phyloP scores from a whole-genome alignment of 1,140 invertebrate genomes.

The Drosophila melanica region DNA sequence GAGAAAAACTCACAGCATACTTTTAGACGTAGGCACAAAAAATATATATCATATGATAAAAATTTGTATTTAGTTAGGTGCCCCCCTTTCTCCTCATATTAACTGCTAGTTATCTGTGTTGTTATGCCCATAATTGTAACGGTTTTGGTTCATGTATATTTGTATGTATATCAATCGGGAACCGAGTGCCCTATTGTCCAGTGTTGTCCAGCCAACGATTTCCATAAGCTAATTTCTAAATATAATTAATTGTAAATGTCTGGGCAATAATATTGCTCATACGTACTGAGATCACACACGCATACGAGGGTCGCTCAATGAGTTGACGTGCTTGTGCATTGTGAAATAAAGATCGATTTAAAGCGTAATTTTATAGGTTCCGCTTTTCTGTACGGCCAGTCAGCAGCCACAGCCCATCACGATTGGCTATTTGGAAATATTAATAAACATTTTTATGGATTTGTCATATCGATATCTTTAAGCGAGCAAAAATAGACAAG shows the following conservation, averaged over 20 bases:
- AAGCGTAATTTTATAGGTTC: neutral
- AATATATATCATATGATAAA: neutral
- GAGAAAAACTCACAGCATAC: constrained; percentile 1
- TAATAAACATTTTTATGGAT: no score
- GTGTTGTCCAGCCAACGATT: constrained; percentile 44
- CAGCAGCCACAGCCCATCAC: neutral
- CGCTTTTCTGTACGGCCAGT: no score
- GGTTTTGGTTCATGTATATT: neutral
- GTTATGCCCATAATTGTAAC: constrained; percentile 3
- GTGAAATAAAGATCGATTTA: neutral
- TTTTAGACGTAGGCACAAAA: constrained; percentile 7
- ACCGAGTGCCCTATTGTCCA: constrained; percentile 2
- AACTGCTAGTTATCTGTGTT: constrained; percentile 1
- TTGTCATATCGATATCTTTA: no score
- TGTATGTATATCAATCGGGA: constrained; percentile 14
- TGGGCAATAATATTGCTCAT: constrained; percentile 73
- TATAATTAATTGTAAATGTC: constrained; percentile 67
- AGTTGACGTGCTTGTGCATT: neutral
- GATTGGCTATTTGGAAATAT: neutral
- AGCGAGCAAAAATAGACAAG: no score
- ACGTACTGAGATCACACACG: constrained; percentile 57
- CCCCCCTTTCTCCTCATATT: neutral
- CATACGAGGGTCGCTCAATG: constrained; percentile 17
- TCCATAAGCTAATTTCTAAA: constrained; percentile 55
- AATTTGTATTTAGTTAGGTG: constrained; percentile 16